Evolutionary conservation across 2,797 vertebrate genomes (phyloP).

Genomic region (Epinephelus malabaricus): DNA sequence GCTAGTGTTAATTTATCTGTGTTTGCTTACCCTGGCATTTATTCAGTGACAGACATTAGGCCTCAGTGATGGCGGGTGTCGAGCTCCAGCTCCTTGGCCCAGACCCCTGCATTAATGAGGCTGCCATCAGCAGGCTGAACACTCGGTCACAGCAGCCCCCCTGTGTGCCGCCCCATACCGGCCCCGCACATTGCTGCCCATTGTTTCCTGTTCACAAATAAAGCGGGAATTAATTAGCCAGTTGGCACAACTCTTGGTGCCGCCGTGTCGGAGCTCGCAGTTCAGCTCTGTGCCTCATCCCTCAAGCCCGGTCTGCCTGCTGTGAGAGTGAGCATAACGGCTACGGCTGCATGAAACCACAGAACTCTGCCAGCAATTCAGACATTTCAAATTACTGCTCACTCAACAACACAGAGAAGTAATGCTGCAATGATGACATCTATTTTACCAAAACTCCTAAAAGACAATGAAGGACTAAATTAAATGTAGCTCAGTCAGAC

Average conservation of each 20-base stretch:
- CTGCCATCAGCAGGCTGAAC: conserved; percentile 79
- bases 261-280: conserved; percentile 66
- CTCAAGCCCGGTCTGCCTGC: conserved; percentile 60
- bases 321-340: conserved; percentile 61
- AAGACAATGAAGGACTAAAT: conserved; percentile 1
- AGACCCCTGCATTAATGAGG: conserved; percentile 83
- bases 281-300: conserved; percentile 67
- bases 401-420: conserved; percentile 51
- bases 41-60: conserved; percentile 75
- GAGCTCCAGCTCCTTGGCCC: conserved; percentile 75
- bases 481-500: conserved; percentile 39
- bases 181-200: conserved; percentile 76
- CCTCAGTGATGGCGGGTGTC: conserved; percentile 75
- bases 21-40: conserved; percentile 77
- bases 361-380: conserved; percentile 62
- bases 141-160: conserved; percentile 74
- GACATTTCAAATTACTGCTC: conserved; percentile 66
- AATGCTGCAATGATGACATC: conserved; percentile 31
- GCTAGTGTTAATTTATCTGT: conserved; percentile 65
- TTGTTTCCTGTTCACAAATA: conserved; percentile 82
- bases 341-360: conserved; percentile 53
- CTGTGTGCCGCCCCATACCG: conserved; percentile 67
- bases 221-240: conserved; percentile 84
- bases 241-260: conserved; percentile 73
- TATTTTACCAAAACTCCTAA: conserved; percentile 37